Percentiles rank a stretch among this genome's conserved stretches.
These are phyloP conservation scores for Phaetusa simplex DNA, from an alignment of 2,113 vertebrate genomes.

Conservation along the genomic window DNA sequence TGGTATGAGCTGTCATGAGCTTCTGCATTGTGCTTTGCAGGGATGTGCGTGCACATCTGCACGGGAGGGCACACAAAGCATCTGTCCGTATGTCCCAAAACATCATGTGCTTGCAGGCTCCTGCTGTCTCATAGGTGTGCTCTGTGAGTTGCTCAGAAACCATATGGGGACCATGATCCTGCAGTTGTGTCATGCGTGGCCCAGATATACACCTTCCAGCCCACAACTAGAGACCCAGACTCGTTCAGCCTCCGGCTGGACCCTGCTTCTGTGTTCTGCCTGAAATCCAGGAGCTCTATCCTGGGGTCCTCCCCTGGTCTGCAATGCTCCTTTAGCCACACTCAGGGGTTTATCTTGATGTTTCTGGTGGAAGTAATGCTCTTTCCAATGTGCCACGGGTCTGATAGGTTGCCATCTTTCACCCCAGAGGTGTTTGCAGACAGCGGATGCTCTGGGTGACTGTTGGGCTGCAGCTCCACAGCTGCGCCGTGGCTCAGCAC, in stretches of 20 bases:
- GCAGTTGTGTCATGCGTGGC: background rate
- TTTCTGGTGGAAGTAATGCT: background rate
- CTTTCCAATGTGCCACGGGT: rapidly evolving
- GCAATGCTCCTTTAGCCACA: background rate
- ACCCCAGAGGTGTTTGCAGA: background rate
- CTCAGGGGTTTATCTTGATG: background rate
- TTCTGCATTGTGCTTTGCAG: background rate
- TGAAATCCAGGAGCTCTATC: background rate
- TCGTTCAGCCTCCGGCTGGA: background rate
- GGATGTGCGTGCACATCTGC: background rate
- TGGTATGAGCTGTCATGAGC: background rate
- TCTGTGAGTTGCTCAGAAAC: background rate
- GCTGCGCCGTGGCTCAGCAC: rapidly evolving
- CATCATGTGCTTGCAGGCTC: background rate
- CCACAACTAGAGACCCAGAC: background rate
- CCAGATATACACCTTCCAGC: background rate
- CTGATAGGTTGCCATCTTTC: background rate
- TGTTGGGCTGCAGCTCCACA: background rate
- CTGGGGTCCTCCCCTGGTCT: background rate
- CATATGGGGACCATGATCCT: background rate
- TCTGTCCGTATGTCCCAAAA: background rate
- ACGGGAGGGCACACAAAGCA: background rate
- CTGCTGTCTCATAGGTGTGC: background rate
- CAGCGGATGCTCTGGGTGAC: background rate
- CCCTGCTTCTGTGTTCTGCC: background rate